Base-by-base conservation (phyloP, 2,113 vertebrate species). In the Athene noctua region DNA sequence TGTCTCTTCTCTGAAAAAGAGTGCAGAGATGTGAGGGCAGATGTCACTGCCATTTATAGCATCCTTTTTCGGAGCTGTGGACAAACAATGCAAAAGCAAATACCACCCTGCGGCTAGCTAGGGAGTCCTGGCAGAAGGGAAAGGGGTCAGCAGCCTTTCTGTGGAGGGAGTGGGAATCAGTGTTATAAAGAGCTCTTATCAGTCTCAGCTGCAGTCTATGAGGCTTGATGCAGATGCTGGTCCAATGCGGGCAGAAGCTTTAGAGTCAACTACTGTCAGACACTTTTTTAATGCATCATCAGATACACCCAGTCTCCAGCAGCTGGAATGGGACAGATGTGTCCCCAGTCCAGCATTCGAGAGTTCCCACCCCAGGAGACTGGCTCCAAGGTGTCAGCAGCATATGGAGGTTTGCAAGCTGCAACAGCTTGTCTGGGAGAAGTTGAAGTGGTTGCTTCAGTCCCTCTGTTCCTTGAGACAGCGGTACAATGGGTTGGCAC, bases 1-100 rank as follows among this genome's bases (percentile, higher is more conserved):
- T 99, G 97, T 99, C 99, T 13, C 98, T 96, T 78, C 99, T 99
- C 99, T 99, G 98, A 79, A 96, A 96, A 97, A 89, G 49, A 89
- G 44, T 34, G 68, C 49, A 92, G 40, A 82, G 54, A 78, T 47
- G 70, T 70, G 70, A 95, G 52, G 61, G 77, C 44, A 92, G 72
- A 66, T 63, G 52, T 58, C 58, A 68, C 20, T 89, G 54, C 17
- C 52, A 72, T 78, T 88, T 92, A 81, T 7, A 87, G n/a, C 9
- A 62, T 51, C 36, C 21, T 84, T 84, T 57, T 92, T 47, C 57
- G 81, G 77, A 80, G 65, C 54, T 62, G 88, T 62, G 88, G 75
- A 90, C 40, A 92, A 92, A 93, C 49, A 85, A 13, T 49, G 23
- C 30, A 72, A 70, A 88, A 91, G 47, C 25, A 44, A 71, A 38